Evolutionary conservation across 2,797 vertebrate genomes (phyloP), one percentile per base, ranked within the genome.

Genomic region (Fringilla coelebs): DNA sequence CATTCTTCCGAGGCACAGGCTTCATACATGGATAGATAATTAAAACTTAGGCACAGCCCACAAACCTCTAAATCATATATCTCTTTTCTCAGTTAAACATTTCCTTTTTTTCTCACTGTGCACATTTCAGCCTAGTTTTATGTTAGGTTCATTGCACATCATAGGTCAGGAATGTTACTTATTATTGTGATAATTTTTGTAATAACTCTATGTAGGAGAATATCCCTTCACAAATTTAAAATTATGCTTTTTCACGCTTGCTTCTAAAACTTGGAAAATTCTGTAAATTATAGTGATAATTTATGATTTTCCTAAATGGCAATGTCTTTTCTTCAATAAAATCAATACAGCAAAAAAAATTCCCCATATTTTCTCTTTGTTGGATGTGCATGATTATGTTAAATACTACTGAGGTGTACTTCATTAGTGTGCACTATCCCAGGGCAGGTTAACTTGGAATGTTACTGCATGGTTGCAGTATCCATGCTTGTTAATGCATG

Each of bases 141-240:
- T 6, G 2, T 10, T 67, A 93, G 75, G 32, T 88, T 94, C 26
- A 63, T 51, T 81, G 11, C 41, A 84, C 74, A 89, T 34, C 58
- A 38, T 11, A 66, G 51, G 25, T 85, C 75, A 94, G 78, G n/a
- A 67, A 78, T 21, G 11, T 76, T 79, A 78, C 43, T 92, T 88
- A 83, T 93, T 92, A 73, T 16, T 36, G 20, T 75, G 54, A 58
- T 71, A 95, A 94, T 79, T 90, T 81, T 93, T 95, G 57, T 90
- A 95, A 83, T 89, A 73, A 46, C 40, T 91, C 71, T 96, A 92
- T 91, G 85, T 40, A 74, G 77, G 89, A 90, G 95, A 82, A n/a
- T 57, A 90, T 38, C 7, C 91, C 75, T 95, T 94, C 78, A 93
- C 55, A 96, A 95, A 95, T 96, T 97, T 97, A 96, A 75, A 78